Base-by-base conservation (phyloP, 1,140 invertebrate genomes). In the Atta cephalotes region DNA sequence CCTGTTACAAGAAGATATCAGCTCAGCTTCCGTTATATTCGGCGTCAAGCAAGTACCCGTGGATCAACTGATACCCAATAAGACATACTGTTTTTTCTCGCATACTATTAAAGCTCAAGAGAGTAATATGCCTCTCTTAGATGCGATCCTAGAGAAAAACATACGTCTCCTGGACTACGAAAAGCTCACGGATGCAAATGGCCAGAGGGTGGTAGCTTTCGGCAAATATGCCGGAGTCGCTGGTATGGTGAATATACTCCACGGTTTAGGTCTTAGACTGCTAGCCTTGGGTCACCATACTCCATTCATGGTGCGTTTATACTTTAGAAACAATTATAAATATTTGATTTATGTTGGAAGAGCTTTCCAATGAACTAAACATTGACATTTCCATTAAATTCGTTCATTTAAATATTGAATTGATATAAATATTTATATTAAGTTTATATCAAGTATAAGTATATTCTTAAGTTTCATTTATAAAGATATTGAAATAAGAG, bases 81-180 rank as follows among this genome's bases (percentile, higher is more conserved):
- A 99, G 94, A 99, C 99, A 0, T 99, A 99, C 92, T 99, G 98
- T 89, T 98, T 99, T 94, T 99, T 99, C 94, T 99, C 99, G 1
- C 99, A 99, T 93, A 99, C 99, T 0, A 99, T 99, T 88, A 99
- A 99, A 95, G 99, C 99, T 0, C 99, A 99, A 94, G 98, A 99
- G 93, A 97, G 97, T 16, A 99, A 99, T 93, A 99, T 99, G 99
- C 97, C 98, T 0, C 96, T 99, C 63, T 95, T 99, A 74, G 99
- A 99, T 95, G 98, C 99, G 5, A 97, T 99, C 90, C 94, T 99
- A 28, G 98, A 99, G 92, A 98, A 99, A 97, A 99, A 99, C 93
- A 99, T 99, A 89, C 97, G 99, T 21, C 95, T 99, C 18, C 97
- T 99, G 87, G 99, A 99, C 95, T 99, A 99, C 94, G 99, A 99